A percentile compares a stretch with the other conserved stretches of the same genome.
These are phyloP conservation scores for Gorilla gorilla DNA, from an alignment of 2,113 vertebrate genomes.

Conservation along the genomic window DNA sequence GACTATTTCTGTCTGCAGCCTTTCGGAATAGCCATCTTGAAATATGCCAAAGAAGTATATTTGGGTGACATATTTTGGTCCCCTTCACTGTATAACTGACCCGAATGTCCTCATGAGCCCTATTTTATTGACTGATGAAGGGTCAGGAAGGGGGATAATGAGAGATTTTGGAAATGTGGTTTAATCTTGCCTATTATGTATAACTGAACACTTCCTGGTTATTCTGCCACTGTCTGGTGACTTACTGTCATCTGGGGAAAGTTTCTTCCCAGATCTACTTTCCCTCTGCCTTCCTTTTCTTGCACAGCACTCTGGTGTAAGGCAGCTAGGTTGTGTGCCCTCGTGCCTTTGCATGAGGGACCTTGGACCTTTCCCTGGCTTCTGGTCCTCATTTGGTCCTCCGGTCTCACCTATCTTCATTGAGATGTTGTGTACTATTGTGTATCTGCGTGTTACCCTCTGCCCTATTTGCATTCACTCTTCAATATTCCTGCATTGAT, in stretches of 20 bases:
- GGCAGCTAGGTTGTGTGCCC: too few species aligned
- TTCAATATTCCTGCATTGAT: accelerated
- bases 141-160: neutral
- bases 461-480: neutral
- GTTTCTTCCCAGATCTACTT: neutral
- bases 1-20: neutral
- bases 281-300: neutral
- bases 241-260: neutral
- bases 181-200: neutral
- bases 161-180: neutral
- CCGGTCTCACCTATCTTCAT: neutral
- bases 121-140: neutral
- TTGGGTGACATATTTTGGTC: neutral
- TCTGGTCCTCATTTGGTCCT: neutral
- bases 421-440: neutral
- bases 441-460: neutral
- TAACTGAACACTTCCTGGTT: neutral
- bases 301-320: neutral
- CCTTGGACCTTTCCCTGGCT: neutral
- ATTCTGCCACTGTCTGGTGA: neutral
- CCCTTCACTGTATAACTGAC: neutral
- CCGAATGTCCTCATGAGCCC: neutral
- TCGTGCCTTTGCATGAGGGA: neutral
- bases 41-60: neutral
- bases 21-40: neutral